phyloP scores from a whole-genome alignment of 2,888 invertebrate species.

The Noctua pronuba region DNA sequence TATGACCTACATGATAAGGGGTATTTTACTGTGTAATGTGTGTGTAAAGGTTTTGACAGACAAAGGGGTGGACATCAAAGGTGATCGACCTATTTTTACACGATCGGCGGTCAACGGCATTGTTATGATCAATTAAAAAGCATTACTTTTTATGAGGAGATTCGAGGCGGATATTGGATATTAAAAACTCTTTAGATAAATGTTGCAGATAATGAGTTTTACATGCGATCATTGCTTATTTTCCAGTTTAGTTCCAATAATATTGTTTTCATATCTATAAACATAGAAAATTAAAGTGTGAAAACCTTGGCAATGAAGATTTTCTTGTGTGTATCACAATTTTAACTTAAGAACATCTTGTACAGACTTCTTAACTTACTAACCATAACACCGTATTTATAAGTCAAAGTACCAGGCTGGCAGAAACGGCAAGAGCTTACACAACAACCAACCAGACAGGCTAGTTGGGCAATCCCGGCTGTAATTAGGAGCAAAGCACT shows the following conservation, averaged over 20 bases:
- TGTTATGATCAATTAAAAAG: conserved; percentile 52
- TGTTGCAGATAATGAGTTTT: conserved; percentile 27
- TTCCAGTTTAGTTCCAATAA: background rate
- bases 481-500: conserved; percentile 60
- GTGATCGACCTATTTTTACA: conserved; percentile 73
- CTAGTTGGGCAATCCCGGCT: conserved; percentile 60
- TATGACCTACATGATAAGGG: conserved; percentile 58
- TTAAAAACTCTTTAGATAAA: conserved; percentile 45
- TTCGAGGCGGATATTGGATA: conserved; percentile 30
- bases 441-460: conserved; percentile 46
- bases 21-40: conserved; percentile 49
- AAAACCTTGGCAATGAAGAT: background rate
- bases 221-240: conserved; percentile 5
- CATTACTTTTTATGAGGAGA: conserved; percentile 37
- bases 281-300: background rate
- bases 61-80: conserved; percentile 70
- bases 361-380: background rate
- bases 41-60: conserved; percentile 55
- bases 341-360: background rate
- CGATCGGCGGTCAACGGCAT: conserved; percentile 63
- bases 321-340: background rate
- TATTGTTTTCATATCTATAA: background rate
- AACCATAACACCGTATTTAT: conserved; percentile 25
- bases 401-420: conserved; percentile 62
- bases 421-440: conserved; percentile 61